phyloP scores from a whole-genome alignment of 2,797 vertebrate species.

The Xenopus petersii region DNA sequence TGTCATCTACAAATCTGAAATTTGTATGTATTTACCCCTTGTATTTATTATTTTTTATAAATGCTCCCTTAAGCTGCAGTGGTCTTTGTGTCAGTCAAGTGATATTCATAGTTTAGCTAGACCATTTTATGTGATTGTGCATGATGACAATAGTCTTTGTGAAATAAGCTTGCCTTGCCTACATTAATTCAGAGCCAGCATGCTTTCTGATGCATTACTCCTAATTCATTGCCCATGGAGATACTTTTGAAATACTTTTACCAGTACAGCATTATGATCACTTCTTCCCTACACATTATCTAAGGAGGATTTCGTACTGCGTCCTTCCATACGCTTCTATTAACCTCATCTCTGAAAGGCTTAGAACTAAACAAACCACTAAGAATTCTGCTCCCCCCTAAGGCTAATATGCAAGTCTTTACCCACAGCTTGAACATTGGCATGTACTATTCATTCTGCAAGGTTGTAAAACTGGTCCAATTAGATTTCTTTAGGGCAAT shows the following conservation, averaged over 20 bases:
- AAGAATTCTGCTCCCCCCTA: not conserved
- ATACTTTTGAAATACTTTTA: not conserved
- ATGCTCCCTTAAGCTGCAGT: too few relatives aligned
- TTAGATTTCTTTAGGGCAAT: constrained; percentile 7
- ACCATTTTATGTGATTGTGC: not conserved
- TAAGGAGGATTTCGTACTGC: constrained; percentile 9
- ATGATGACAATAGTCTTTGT: not conserved
- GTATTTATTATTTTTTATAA: too few relatives aligned
- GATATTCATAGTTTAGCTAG: too few relatives aligned
- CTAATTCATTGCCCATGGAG: constrained; percentile 1
- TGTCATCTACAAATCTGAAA: too few relatives aligned
- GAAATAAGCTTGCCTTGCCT: not conserved
- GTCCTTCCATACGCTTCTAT: constrained; percentile 9
- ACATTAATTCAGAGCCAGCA: not conserved
- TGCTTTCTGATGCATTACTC: not conserved
- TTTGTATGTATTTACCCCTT: too few relatives aligned
- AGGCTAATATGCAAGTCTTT: not conserved
- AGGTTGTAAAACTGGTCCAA: constrained; percentile 10
- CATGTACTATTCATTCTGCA: not conserved
- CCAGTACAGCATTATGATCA: constrained; percentile 3
- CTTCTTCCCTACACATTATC: constrained; percentile 8
- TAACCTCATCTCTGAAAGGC: constrained; percentile 21
- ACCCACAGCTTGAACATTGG: not conserved
- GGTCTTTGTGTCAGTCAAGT: too few relatives aligned
- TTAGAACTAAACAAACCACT: constrained; percentile 11